Percentiles rank a stretch among this genome's conserved stretches.
phyloP scores from a whole-genome alignment of 2,113 vertebrate genomes.

The Cyprinodon tularosa region DNA sequence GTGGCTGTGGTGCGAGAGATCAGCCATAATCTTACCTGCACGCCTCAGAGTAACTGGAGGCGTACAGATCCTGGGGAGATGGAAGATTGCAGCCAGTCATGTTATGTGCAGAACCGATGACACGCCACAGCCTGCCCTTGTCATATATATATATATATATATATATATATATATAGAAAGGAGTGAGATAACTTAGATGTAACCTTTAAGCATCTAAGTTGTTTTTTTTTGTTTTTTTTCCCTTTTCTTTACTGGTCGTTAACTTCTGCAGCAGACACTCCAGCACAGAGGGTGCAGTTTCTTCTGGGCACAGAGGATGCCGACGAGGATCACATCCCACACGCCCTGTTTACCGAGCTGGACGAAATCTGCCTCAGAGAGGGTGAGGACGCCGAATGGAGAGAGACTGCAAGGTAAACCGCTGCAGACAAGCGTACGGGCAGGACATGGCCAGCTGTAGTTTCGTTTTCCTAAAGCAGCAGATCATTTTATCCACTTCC shows the following conservation, averaged over 20 bases:
- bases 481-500: slow-evolving; percentile 13
- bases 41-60: too few relatives aligned
- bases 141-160: too few relatives aligned
- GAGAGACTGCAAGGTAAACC: slow-evolving; percentile 94
- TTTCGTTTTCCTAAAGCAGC: slow-evolving; percentile 3
- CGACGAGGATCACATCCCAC: slow-evolving; percentile 97
- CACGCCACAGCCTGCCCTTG: too few relatives aligned
- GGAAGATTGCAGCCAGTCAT: too few relatives aligned
- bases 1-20: too few relatives aligned
- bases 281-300: slow-evolving; percentile 97
- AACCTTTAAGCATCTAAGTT: not conserved
- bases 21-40: too few relatives aligned
- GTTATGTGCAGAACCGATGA: too few relatives aligned
- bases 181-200: not conserved
- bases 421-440: not conserved
- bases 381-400: slow-evolving; percentile 96
- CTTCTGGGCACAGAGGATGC: slow-evolving; percentile 97
- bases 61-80: too few relatives aligned
- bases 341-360: slow-evolving; percentile 97
- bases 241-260: not conserved
- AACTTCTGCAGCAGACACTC: slow-evolving; percentile 83
- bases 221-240: not conserved
- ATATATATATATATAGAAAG: too few relatives aligned
- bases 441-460: slow-evolving; percentile 1
- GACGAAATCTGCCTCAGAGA: slow-evolving; percentile 97